Evolutionary conservation across 2,113 vertebrate species (phyloP).

Genomic region (Smithornis capensis): DNA sequence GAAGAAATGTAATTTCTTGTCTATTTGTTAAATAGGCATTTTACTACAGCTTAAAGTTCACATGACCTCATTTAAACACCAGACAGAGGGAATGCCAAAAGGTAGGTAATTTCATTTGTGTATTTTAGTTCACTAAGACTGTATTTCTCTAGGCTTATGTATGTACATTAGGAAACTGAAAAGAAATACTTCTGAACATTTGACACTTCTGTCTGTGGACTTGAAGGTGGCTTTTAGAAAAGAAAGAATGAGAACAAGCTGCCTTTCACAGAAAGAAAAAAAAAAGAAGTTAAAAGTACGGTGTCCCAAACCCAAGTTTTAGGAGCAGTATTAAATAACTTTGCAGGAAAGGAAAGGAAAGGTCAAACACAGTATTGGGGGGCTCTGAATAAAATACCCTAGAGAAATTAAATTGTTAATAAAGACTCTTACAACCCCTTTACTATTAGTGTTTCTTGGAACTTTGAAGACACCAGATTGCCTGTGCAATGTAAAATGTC

Average conservation of each 20-base stretch:
- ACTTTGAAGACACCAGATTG: background rate
- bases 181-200: background rate
- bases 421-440: background rate
- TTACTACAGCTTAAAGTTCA: background rate
- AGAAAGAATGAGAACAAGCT: background rate
- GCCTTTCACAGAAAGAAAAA: background rate
- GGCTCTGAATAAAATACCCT: background rate
- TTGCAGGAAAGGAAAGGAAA: background rate
- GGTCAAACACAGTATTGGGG: background rate
- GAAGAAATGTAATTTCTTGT: background rate
- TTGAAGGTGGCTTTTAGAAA: background rate
- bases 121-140: background rate
- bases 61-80: background rate
- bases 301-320: background rate
- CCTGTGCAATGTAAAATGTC: background rate
- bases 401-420: conserved; percentile 26
- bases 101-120: background rate
- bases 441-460: background rate
- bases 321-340: background rate
- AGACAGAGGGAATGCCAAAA: background rate
- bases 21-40: background rate
- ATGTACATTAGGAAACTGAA: background rate
- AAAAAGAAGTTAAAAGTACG: background rate
- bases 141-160: background rate
- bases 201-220: background rate